phyloP scores from a whole-genome alignment of 2,113 vertebrate genomes.

The Embiotoca jacksoni region DNA sequence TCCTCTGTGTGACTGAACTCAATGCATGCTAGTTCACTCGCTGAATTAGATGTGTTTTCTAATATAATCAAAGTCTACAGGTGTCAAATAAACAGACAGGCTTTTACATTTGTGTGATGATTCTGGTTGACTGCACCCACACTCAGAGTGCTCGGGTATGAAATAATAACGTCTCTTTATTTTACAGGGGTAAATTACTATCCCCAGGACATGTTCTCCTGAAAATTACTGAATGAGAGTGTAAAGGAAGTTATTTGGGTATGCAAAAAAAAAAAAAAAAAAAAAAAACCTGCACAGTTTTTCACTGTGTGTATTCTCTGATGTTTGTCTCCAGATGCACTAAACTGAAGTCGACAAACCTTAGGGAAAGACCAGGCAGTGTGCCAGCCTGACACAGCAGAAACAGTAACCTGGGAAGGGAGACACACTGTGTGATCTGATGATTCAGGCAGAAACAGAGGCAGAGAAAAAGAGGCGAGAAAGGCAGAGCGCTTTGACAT shows the following conservation, averaged over 20 bases:
- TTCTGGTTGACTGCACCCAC: slow-evolving; percentile 48
- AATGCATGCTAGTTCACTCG: slow-evolving; percentile 63
- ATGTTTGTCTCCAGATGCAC: slow-evolving; percentile 69
- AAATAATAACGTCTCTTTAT: slow-evolving; percentile 52
- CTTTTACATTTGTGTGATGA: slow-evolving; percentile 53
- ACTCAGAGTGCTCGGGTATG: slow-evolving; percentile 26
- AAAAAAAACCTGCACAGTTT: slow-evolving; percentile 17
- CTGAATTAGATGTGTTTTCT: slow-evolving; percentile 55
- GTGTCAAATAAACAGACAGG: slow-evolving; percentile 89
- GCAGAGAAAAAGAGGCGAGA: slow-evolving; percentile 40
- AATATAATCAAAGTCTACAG: slow-evolving; percentile 85
- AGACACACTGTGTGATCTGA: slow-evolving; percentile 80
- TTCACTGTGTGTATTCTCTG: slow-evolving; percentile 43
- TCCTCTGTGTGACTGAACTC: slow-evolving; percentile 59
- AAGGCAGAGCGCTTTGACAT: slow-evolving; percentile 68
- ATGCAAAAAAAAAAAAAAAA: slow-evolving; percentile 5
- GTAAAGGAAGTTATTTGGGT: slow-evolving; percentile 24
- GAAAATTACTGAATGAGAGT: slow-evolving; percentile 49
- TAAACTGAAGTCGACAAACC: slow-evolving; percentile 75
- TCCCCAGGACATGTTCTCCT: slow-evolving; percentile 25
- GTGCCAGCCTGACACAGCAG: slow-evolving; percentile 83
- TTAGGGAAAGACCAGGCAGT: slow-evolving; percentile 75
- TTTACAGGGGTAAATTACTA: slow-evolving; percentile 38
- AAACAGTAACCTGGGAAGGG: slow-evolving; percentile 82
- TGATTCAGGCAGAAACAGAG: slow-evolving; percentile 80